Base-by-base conservation (phyloP, 2,797 vertebrate species). In the Hephaestus fuliginosus region DNA sequence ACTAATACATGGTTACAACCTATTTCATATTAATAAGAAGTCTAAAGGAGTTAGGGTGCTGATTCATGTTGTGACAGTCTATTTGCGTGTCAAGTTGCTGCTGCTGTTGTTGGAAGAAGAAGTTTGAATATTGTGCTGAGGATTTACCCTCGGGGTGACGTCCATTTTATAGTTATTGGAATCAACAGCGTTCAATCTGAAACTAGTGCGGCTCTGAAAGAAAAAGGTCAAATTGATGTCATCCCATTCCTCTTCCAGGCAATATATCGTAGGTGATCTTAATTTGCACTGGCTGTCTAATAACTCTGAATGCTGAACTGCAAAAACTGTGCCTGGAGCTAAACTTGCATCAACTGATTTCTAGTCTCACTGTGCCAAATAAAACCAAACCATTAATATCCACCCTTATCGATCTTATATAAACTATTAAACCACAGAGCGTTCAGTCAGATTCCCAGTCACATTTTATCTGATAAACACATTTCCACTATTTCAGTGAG, bases 161-260 rank as follows among this genome's bases (percentile, higher is more conserved):
- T 57, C 53, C 65, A 74, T 83, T 76, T 81, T 72, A 73, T 25
- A 71, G 20, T 67, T 69, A 70, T 25, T 78, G 36, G 52, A 78
- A 82, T 86, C 57, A 74, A 70, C 68, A 70, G 78, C 0, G 3
- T n/a, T 76, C 70, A 67, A 20, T 69, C 53, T 52, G 49, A 75
- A 48, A 78, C 39, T 36, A 55, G 71, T 14, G 52, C 44, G 48
- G 64, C 62, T 49, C 41, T 73, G 55, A 78, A 79, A 77, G 76
- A 60, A 81, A 88, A 79, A 65, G 70, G 51, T 25, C 33, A 83
- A 74, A 78, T 53, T 70, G 57, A 62, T 69, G 67, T 65, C 53
- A 74, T 70, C 36, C 51, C 41, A 48, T 58, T 30, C 55, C 20
- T 71, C 55, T 70, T 82, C 3, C 55, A 62, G 65, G 53, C 20